Conservation (phyloP, 2,113 vertebrate genomes). For the Bubalus kerabau region DNA sequence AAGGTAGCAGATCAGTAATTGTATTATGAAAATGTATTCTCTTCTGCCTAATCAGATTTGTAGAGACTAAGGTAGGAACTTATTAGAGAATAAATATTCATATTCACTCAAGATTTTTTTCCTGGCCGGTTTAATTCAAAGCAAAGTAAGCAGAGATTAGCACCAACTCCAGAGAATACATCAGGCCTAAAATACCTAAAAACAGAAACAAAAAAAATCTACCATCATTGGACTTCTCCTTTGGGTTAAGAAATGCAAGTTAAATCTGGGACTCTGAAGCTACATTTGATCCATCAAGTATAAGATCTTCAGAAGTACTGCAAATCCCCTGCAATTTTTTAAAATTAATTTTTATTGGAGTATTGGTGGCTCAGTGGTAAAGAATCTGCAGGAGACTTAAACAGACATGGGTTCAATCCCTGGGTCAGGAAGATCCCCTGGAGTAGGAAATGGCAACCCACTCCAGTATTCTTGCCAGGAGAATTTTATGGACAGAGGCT, state of each 20-base stretch:
- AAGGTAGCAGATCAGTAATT: background rate
- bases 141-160: background rate
- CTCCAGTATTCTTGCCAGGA: background rate
- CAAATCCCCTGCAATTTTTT: background rate
- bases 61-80: background rate
- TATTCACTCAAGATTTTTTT: background rate
- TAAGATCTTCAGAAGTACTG: background rate
- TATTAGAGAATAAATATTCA: background rate
- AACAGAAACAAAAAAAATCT: background rate
- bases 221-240: background rate
- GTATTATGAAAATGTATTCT: background rate
- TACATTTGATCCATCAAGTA: background rate
- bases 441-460: background rate
- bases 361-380: background rate
- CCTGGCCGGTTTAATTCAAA: background rate
- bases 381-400: background rate
- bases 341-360: background rate
- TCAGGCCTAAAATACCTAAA: background rate
- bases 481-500: background rate
- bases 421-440: background rate
- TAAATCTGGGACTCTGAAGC: background rate
- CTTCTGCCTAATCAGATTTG: background rate
- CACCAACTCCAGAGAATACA: background rate
- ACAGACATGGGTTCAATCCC: background rate
- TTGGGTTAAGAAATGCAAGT: background rate